Conservation (phyloP, 1,140 invertebrate genomes). For the Euborellia annulipes region DNA sequence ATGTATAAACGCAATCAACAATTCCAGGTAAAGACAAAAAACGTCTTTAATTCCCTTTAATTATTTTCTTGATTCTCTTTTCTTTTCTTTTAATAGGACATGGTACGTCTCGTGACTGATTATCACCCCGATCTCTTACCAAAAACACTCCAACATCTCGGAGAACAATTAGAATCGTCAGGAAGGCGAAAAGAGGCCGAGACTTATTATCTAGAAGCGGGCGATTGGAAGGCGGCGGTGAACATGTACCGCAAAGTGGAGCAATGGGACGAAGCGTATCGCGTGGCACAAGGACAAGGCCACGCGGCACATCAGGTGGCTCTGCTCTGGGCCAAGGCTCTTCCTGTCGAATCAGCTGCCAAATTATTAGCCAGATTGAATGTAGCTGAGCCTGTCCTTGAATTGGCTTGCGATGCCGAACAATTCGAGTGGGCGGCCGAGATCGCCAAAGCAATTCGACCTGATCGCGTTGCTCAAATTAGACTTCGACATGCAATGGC, state of each 20-base stretch:
- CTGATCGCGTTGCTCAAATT: conserved; percentile 51
- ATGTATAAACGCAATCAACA: conserved; percentile 85
- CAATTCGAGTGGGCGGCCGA: too few species aligned
- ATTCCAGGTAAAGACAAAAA: conserved; percentile 45
- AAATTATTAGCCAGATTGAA: conserved; percentile 72
- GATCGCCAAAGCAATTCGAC: too few species aligned
- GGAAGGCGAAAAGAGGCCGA: conserved; percentile 81
- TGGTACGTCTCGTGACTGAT: conserved; percentile 69
- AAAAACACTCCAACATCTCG: conserved; percentile 78
- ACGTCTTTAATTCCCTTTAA: too few species aligned
- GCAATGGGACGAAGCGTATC: conserved; percentile 84
- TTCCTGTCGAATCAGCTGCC: conserved; percentile 82
- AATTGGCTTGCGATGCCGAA: conserved; percentile 47
- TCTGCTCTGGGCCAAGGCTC: conserved; percentile 80
- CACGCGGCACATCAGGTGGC: conserved; percentile 75
- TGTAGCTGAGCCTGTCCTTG: too few species aligned
- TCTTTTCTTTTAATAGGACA: too few species aligned
- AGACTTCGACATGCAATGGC: conserved; percentile 77
- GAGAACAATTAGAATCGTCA: conserved; percentile 66
- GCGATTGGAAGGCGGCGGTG: conserved; percentile 81
- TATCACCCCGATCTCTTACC: conserved; percentile 71
- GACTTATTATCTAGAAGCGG: conserved; percentile 73
- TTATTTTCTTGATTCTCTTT: too few species aligned
- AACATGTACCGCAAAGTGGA: conserved; percentile 72
- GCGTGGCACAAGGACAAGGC: conserved; percentile 61